Percentiles rank a stretch among this genome's conserved stretches.
phyloP scores from a whole-genome alignment of 2,888 invertebrate species.

The Cylloceria caligata region DNA sequence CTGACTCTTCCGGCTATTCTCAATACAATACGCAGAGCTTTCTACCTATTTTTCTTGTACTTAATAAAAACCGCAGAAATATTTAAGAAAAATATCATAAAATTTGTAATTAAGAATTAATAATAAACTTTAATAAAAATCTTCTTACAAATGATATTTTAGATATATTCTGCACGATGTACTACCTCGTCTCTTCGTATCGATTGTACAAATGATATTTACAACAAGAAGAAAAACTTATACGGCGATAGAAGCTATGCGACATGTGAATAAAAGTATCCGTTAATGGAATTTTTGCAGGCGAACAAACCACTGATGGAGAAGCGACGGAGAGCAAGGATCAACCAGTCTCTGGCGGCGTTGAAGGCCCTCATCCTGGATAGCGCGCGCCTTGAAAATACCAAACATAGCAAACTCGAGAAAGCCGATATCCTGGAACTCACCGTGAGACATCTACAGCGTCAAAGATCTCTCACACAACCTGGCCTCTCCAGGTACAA shows the following conservation, averaged over 20 bases:
- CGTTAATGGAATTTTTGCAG: slow-evolving; percentile 80
- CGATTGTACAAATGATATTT: neutral
- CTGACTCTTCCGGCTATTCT: slow-evolving; percentile 47
- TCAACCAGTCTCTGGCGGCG: slow-evolving; percentile 91
- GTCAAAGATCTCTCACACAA: slow-evolving; percentile 89
- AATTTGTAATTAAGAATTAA: too few relatives aligned
- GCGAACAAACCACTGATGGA: slow-evolving; percentile 93
- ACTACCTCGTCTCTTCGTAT: too few relatives aligned
- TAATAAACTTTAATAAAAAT: too few relatives aligned
- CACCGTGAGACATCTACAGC: slow-evolving; percentile 92
- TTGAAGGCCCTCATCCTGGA: slow-evolving; percentile 90
- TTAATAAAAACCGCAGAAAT: slow-evolving; percentile 2
- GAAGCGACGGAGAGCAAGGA: slow-evolving; percentile 90
- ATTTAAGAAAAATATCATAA: neutral
- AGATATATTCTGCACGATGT: too few relatives aligned
- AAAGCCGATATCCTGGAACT: slow-evolving; percentile 94
- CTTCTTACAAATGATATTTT: too few relatives aligned
- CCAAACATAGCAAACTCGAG: slow-evolving; percentile 93
- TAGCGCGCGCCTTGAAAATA: slow-evolving; percentile 89
- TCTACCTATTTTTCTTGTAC: slow-evolving; percentile 6
- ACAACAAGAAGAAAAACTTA: neutral
- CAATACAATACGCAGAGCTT: slow-evolving; percentile 18
- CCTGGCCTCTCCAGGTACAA: slow-evolving; percentile 88
- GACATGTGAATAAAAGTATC: slow-evolving; percentile 54
- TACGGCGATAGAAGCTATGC: slow-evolving; percentile 25